A percentile compares a stretch with the other conserved stretches of the same genome.
phyloP scores from a whole-genome alignment of 2,113 vertebrate species.

The Xiphorhynchus elegans region DNA sequence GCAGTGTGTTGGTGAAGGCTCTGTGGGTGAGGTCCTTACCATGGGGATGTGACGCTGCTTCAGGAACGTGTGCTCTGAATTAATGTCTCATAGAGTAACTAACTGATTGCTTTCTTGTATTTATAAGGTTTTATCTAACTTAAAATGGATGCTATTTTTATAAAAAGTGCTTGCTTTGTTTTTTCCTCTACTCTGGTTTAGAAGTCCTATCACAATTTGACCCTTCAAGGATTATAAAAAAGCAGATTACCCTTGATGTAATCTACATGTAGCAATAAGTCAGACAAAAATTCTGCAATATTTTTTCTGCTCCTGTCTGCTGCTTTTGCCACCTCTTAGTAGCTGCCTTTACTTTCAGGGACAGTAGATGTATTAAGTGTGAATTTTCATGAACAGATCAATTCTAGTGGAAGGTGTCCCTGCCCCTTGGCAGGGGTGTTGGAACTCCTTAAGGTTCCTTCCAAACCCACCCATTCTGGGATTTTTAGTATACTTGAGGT shows the following conservation, averaged over 20 bases:
- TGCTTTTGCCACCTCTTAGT: constrained; percentile 40
- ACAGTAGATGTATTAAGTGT: constrained; percentile 62
- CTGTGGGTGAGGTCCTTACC: background rate
- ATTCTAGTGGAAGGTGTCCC: background rate
- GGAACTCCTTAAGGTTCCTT: background rate
- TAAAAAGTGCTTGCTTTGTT: constrained; percentile 22
- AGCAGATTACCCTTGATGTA: constrained; percentile 37
- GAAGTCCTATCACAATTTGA: constrained; percentile 30
- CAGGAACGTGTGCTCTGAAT: constrained; percentile 37
- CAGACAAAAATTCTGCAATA: constrained; percentile 7
- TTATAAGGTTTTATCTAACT: constrained; percentile 70
- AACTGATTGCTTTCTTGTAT: constrained; percentile 57
- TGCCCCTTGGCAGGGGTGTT: background rate
- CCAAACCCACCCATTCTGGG: background rate
- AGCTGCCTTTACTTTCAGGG: constrained; percentile 59
- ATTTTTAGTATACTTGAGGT: constrained; percentile 56
- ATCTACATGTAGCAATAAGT: constrained; percentile 72
- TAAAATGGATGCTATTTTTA: constrained; percentile 75
- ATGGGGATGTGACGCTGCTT: constrained; percentile 58
- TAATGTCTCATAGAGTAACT: constrained; percentile 44
- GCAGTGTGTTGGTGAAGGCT: background rate
- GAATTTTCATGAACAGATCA: constrained; percentile 58
- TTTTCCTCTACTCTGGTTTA: background rate
- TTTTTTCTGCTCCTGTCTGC: constrained; percentile 23
- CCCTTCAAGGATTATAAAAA: constrained; percentile 19